Evolutionary conservation across 2,797 vertebrate genomes (phyloP).

Genomic region (Sparidentex hasta): DNA sequence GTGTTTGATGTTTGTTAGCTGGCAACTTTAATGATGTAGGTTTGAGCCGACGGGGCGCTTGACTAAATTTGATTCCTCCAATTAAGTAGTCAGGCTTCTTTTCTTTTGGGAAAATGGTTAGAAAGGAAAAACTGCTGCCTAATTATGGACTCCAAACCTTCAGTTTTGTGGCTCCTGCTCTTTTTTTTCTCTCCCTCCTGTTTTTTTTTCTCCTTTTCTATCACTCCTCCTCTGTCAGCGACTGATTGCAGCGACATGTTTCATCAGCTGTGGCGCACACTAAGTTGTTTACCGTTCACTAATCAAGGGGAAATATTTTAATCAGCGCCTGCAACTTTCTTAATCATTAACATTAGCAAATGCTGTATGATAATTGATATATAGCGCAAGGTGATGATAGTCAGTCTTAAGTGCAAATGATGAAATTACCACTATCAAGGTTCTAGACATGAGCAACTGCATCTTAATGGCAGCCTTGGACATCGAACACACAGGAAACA

Average conservation of each 20-base stretch:
- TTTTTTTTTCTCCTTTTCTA: constrained; percentile 42
- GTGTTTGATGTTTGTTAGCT: constrained; percentile 94
- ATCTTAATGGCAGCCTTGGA: constrained; percentile 73
- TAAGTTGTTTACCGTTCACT: constrained; percentile 86
- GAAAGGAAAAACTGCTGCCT: constrained; percentile 84
- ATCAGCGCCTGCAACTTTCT: constrained; percentile 88
- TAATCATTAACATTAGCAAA: constrained; percentile 87
- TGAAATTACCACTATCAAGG: constrained; percentile 74
- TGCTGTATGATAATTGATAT: constrained; percentile 87
- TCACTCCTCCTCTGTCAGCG: constrained; percentile 75
- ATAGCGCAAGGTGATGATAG: constrained; percentile 79
- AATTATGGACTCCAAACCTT: constrained; percentile 89
- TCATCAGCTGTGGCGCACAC: constrained; percentile 83
- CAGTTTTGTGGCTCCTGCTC: constrained; percentile 75
- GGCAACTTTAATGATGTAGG: constrained; percentile 95
- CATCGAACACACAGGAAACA: constrained; percentile 51
- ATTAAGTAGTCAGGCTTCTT: constrained; percentile 90
- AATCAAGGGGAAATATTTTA: constrained; percentile 92
- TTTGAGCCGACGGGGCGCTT: constrained; percentile 88
- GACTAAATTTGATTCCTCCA: constrained; percentile 92
- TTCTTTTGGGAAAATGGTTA: constrained; percentile 87
- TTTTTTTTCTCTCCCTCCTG: constrained; percentile 25
- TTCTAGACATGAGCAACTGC: constrained; percentile 67
- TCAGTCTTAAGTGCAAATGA: constrained; percentile 76
- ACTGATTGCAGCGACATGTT: constrained; percentile 79